Evolutionary conservation across 1,140 invertebrate genomes (phyloP), one percentile per base, ranked within the genome.

Genomic region (Reticulitermes speratus): DNA sequence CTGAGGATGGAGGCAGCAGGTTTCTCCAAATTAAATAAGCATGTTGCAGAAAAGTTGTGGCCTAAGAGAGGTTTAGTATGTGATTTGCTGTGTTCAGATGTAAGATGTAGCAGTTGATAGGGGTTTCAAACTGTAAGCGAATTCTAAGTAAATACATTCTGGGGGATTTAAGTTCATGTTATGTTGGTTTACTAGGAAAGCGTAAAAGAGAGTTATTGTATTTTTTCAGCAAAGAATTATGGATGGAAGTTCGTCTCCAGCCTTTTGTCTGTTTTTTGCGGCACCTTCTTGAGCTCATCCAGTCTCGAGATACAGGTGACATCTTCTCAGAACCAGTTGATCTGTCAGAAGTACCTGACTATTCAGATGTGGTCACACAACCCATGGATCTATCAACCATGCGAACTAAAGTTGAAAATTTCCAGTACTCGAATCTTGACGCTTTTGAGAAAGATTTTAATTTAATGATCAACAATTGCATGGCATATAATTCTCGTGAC

Each of bases 321-420:
- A 97, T 99, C 59, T 99, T 99, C 92, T 95, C 95, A 0, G 96
- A 98, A 90, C 98, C 98, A 5, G 98, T 99, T 2, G 96, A 98
- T 89, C 92, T 95, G 19, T 94, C 95, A 85, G 97, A 98, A 93
- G 96, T 94, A 32, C 92, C 92, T 84, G 93, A 94, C 88, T 94
- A 94, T 89, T 88, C 91, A 38, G 91, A 92, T 45, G 96, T 99
- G 85, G 97, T 99, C 1, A 96, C 97, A 86, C 93, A 97, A 88
- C 98, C 98, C 0, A 99, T 99, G 98, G 98, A 99, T 91, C 93
- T 99, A 69, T 96, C 96, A 82, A 99, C 98, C 0, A 99, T 99
- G 96, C 91, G 93, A 88, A 92, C 92, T 84, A 95, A 95, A 89
- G 89, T 94, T 25, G 90, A 93, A 81, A 84, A 88, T 38, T 92